These are phyloP conservation scores for Rhimphoctona megacephalus DNA, from an alignment of 2,888 invertebrate genomes.

Conservation along the genomic window DNA sequence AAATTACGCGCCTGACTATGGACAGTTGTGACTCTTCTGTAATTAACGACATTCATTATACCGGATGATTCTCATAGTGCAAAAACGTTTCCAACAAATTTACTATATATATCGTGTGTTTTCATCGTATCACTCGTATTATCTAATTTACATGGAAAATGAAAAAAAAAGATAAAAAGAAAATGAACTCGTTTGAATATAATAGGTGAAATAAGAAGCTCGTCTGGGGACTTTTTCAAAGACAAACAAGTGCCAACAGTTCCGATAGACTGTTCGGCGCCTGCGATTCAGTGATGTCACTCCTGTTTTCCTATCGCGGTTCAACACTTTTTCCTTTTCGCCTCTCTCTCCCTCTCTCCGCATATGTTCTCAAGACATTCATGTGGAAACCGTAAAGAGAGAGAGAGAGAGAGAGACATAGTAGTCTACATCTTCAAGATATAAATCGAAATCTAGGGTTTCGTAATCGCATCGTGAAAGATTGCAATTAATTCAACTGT, in stretches of 20 bases:
- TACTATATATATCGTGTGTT: background rate
- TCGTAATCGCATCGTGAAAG: background rate
- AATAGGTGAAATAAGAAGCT: constrained; percentile 6
- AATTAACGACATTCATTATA: constrained; percentile 46
- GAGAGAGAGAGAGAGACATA: background rate
- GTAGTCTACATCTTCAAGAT: background rate
- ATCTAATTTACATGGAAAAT: constrained; percentile 33
- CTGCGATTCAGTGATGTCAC: constrained; percentile 48
- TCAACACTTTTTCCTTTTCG: constrained; percentile 11
- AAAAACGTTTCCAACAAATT: background rate
- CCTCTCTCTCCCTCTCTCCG: background rate
- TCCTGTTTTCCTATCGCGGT: constrained; percentile 38
- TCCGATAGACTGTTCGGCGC: constrained; percentile 70
- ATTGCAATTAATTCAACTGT: background rate
- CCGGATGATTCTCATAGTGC: constrained; percentile 24
- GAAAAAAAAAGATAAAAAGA: background rate
- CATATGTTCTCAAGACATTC: background rate
- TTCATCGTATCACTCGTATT: constrained; percentile 36
- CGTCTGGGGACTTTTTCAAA: constrained; percentile 41
- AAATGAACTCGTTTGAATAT: constrained; percentile 11
- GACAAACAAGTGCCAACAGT: constrained; percentile 37
- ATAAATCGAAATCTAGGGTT: background rate
- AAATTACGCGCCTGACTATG: constrained; percentile 57
- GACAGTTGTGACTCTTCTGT: constrained; percentile 7
- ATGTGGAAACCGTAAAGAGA: background rate